Percentiles rank a stretch among this genome's conserved stretches.
Conservation (phyloP, 2,888 invertebrate genomes). For the Thyatira batis region DNA sequence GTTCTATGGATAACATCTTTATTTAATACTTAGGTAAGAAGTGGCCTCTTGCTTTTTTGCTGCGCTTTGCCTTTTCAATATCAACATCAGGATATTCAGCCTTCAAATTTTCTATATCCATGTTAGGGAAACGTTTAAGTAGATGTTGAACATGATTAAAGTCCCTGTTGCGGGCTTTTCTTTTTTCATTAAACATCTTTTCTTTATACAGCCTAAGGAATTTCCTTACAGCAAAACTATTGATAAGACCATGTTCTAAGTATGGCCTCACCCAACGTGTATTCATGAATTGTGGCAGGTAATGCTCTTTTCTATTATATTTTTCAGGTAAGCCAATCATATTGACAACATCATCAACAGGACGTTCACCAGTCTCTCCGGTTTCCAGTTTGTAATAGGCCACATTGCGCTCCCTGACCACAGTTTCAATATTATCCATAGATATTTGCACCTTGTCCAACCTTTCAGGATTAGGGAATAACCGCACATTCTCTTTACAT, state of each 20-base stretch:
- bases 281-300: conserved; percentile 86
- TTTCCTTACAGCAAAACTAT: conserved; percentile 83
- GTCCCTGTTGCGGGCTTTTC: conserved; percentile 83
- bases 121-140: conserved; percentile 88
- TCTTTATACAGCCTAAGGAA: conserved; percentile 83
- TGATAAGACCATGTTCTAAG: conserved; percentile 75
- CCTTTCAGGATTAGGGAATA: conserved; percentile 96
- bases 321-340: conserved; percentile 83
- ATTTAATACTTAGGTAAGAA: conserved; percentile 73
- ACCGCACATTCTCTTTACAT: conserved; percentile 83
- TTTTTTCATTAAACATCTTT: conserved; percentile 82
- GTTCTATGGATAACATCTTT: neutral
- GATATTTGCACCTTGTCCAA: conserved; percentile 96
- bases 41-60: conserved; percentile 84
- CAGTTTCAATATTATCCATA: conserved; percentile 95
- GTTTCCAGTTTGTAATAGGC: conserved; percentile 96
- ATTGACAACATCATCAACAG: conserved; percentile 81
- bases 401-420: conserved; percentile 94
- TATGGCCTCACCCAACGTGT: conserved; percentile 83
- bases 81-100: conserved; percentile 89
- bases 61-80: conserved; percentile 84
- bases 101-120: conserved; percentile 87
- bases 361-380: conserved; percentile 91
- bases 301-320: conserved; percentile 83
- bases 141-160: conserved; percentile 86